Evolutionary conservation across 2,888 invertebrate genomes (phyloP).

Genomic region (Arge pagana): DNA sequence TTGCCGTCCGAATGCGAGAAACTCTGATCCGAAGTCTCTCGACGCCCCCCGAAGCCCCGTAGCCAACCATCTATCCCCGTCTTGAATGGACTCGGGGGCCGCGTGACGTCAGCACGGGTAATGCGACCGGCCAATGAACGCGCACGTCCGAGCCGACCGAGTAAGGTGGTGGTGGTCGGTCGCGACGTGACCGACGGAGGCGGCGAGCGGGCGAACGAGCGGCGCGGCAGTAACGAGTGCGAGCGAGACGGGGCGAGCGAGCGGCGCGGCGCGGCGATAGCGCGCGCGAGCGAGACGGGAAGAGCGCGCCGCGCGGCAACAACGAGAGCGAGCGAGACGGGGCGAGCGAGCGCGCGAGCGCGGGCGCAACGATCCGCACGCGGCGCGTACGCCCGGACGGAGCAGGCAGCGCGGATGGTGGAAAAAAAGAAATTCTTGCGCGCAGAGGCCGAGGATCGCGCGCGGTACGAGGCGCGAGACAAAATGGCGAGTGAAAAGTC

Average conservation of each 20-base stretch:
- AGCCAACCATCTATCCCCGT: no score
- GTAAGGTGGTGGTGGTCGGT: no score
- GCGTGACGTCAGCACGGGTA: no score
- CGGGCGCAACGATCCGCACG: not conserved
- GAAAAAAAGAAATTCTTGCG: constrained; percentile 3
- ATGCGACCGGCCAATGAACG: no score
- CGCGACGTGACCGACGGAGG: no score
- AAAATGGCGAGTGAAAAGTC: constrained; percentile 15
- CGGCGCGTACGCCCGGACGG: not conserved
- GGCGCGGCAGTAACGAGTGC: constrained; percentile 21
- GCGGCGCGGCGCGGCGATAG: not conserved
- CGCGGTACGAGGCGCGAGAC: no score
- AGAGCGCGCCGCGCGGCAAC: constrained; percentile 22
- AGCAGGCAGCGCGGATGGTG: constrained; percentile 5
- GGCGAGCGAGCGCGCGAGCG: not conserved
- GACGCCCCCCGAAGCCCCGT: constrained; percentile 17
- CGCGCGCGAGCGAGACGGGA: not conserved
- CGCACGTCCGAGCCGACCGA: no score
- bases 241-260: not conserved
- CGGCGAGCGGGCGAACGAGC: constrained; percentile 25
- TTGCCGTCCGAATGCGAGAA: constrained; percentile 21
- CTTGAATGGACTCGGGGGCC: no score
- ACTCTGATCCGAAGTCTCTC: constrained; percentile 18
- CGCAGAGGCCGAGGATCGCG: constrained; percentile 15
- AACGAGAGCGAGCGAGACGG: constrained; percentile 13